phyloP scores from a whole-genome alignment of 2,113 vertebrate genomes.

The Pelusios castaneus region DNA sequence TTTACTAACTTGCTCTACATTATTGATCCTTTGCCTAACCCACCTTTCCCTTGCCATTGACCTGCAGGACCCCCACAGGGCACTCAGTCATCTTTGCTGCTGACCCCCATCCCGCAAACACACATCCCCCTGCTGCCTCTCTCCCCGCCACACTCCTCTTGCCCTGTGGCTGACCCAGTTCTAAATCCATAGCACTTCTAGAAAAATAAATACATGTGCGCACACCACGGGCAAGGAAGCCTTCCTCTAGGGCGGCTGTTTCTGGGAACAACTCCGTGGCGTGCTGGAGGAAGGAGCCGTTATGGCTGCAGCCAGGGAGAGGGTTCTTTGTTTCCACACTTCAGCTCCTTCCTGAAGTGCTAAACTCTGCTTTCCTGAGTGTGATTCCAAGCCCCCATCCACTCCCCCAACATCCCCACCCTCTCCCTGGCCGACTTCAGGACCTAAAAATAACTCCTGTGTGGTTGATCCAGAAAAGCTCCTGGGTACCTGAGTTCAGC shows the following conservation, averaged over 20 bases:
- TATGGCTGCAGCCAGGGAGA: conserved; percentile 59
- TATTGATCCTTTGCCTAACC: neutral
- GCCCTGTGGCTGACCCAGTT: rapidly evolving
- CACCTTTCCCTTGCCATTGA: neutral
- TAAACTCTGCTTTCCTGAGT: conserved; percentile 61
- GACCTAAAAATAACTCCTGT: conserved; percentile 58
- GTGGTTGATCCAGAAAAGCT: conserved; percentile 18
- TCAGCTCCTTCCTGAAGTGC: conserved; percentile 63
- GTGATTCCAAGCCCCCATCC: conserved; percentile 15
- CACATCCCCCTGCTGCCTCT: neutral
- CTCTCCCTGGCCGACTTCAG: neutral
- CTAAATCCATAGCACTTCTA: rapidly evolving
- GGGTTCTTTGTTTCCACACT: conserved; percentile 53
- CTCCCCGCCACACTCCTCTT: neutral
- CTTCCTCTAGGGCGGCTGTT: neutral
- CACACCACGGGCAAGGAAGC: rapidly evolving
- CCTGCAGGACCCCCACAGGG: neutral
- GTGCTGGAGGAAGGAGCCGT: conserved; percentile 67
- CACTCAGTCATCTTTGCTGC: neutral
- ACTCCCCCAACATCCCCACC: neutral
- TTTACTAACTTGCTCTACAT: rapidly evolving
- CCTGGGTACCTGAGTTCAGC: neutral
- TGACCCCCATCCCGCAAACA: neutral
- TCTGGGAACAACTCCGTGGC: conserved; percentile 15
- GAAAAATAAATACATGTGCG: neutral